A percentile compares a stretch with the other conserved stretches of the same genome.
Evolutionary conservation across 2,888 invertebrate species (phyloP).

Genomic region (Malthinus seriepunctatus): DNA sequence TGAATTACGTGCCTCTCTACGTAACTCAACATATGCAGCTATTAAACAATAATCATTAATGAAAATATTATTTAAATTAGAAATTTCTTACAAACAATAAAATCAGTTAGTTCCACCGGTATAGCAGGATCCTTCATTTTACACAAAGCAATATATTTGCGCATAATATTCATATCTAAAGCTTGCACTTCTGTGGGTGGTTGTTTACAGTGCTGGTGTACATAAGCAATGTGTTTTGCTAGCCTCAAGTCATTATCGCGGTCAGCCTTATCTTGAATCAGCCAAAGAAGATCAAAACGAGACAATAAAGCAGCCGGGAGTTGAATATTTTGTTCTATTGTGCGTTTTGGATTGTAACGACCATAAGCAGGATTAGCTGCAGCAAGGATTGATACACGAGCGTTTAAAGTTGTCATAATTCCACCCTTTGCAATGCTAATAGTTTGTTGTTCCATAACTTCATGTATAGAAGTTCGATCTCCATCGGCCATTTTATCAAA

Average conservation of each 20-base stretch:
- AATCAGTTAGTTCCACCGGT: conserved; percentile 84
- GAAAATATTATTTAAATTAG: background rate
- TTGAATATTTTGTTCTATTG: conserved; percentile 97
- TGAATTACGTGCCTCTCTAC: conserved; percentile 85
- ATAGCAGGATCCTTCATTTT: conserved; percentile 86
- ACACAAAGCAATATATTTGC: conserved; percentile 90
- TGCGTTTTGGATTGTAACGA: conserved; percentile 92
- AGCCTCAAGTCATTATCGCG: conserved; percentile 76
- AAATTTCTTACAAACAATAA: conserved; percentile 70
- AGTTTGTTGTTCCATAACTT: conserved; percentile 99
- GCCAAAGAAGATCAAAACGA: conserved; percentile 94
- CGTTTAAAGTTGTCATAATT: conserved; percentile 97
- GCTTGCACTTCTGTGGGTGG: conserved; percentile 78
- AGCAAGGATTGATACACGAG: conserved; percentile 94
- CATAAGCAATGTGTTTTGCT: conserved; percentile 97
- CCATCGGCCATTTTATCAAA: conserved; percentile 99
- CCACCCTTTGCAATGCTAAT: conserved; percentile 99
- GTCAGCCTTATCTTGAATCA: conserved; percentile 82
- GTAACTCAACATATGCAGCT: conserved; percentile 78
- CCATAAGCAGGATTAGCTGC: conserved; percentile 99
- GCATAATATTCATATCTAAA: conserved; percentile 90
- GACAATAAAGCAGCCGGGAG: conserved; percentile 96
- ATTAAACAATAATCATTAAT: conserved; percentile 16
- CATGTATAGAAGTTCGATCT: conserved; percentile 95
- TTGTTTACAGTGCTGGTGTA: conserved; percentile 89